Percentiles rank a stretch among this genome's conserved stretches.
phyloP scores from a whole-genome alignment of 2,888 invertebrate species.

The Harpalus rufipes region DNA sequence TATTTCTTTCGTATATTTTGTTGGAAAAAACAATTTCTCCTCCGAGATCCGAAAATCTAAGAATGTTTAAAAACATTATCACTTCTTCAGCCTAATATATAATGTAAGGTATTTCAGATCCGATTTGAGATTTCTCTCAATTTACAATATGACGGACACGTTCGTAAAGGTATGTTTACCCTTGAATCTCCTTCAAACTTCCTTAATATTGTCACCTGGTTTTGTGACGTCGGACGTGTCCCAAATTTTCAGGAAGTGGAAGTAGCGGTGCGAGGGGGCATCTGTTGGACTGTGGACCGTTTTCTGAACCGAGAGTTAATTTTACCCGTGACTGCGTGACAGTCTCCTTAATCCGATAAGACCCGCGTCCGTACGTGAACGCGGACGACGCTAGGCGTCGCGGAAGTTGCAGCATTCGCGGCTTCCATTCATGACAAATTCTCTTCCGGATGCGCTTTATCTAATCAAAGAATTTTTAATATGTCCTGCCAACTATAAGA shows the following conservation, averaged over 20 bases:
- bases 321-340: constrained; percentile 73
- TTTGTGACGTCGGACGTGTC: background rate
- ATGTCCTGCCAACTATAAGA: constrained; percentile 37
- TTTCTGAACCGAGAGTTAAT: constrained; percentile 70
- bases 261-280: background rate
- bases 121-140: background rate
- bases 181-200: constrained; percentile 1
- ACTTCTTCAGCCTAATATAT: background rate
- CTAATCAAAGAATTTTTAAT: constrained; percentile 57
- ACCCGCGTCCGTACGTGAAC: constrained; percentile 67
- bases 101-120: background rate
- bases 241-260: background rate
- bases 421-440: constrained; percentile 57
- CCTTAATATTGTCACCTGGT: constrained; percentile 5
- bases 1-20: too few relatives aligned
- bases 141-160: background rate
- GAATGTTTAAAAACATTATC: background rate
- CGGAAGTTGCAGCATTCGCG: constrained; percentile 25
- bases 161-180: background rate
- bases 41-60: background rate
- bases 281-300: constrained; percentile 53
- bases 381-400: background rate
- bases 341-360: constrained; percentile 73
- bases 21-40: too few relatives aligned
- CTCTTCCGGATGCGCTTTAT: constrained; percentile 25